A percentile compares a stretch with the other conserved stretches of the same genome.
phyloP scores from a whole-genome alignment of 2,888 invertebrate genomes.

The Phortica okadai region DNA sequence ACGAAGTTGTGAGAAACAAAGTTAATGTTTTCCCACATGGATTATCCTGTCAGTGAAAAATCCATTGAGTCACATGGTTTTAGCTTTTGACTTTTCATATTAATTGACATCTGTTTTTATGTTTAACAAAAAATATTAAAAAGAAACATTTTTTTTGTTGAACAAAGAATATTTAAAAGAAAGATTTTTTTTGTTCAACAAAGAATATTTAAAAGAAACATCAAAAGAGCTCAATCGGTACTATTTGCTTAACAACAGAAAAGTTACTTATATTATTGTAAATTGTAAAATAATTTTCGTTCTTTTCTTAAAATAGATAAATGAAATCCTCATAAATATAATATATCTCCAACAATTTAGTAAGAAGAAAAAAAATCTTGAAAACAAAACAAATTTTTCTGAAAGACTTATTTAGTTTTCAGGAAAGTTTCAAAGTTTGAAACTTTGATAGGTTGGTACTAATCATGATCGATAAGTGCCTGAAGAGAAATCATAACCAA shows the following conservation, averaged over 20 bases:
- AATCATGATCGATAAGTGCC: too few relatives aligned
- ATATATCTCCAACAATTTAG: background rate
- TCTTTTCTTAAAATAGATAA: background rate
- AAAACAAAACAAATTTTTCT: background rate
- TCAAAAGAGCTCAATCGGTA: too few relatives aligned
- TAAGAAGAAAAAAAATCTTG: background rate
- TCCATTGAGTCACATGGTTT: background rate
- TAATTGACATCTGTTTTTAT: too few relatives aligned
- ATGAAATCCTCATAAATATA: background rate
- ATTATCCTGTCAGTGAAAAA: background rate
- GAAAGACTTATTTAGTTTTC: background rate
- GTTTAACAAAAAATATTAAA: too few relatives aligned
- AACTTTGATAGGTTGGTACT: background rate
- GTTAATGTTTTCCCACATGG: slow-evolving; percentile 11
- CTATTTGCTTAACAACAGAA: too few relatives aligned
- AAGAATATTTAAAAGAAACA: too few relatives aligned
- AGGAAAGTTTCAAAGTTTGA: background rate
- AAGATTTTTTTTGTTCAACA: too few relatives aligned
- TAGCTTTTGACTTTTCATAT: background rate
- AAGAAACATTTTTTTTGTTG: too few relatives aligned
- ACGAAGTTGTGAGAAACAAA: background rate
- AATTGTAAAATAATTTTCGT: background rate
- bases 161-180: too few relatives aligned
- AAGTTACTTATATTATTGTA: background rate
- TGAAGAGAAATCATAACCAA: too few relatives aligned